These are phyloP conservation scores for Sipha maydis DNA, from an alignment of 2,888 invertebrate genomes.

Conservation along the genomic window DNA sequence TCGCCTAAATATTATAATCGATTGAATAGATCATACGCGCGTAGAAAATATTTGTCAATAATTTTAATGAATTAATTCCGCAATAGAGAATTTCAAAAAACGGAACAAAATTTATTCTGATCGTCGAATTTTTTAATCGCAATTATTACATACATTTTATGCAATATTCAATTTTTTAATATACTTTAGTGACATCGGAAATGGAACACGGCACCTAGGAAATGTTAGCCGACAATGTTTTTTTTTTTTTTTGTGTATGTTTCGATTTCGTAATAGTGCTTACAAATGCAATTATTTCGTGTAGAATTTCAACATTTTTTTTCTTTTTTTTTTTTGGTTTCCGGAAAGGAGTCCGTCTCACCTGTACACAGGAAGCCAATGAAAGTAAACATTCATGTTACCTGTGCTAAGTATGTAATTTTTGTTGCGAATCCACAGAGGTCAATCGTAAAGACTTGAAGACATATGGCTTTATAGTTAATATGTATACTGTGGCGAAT, in stretches of 20 bases:
- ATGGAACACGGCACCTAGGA: conserved; percentile 40
- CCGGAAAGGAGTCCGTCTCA: conserved; percentile 49
- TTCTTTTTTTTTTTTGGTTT: conserved; percentile 49
- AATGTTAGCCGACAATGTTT: conserved; percentile 30
- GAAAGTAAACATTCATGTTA: conserved; percentile 49
- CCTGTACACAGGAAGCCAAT: conserved; percentile 59
- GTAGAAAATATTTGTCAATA: not conserved
- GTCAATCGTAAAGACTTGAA: not conserved
- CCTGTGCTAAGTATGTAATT: conserved; percentile 42
- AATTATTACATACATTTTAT: conserved; percentile 30
- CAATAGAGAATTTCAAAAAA: not conserved
- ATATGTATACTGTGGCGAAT: not conserved
- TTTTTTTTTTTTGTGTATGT: not conserved
- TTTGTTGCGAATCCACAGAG: conserved; percentile 33
- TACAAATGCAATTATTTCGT: conserved; percentile 52
- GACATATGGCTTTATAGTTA: not conserved
- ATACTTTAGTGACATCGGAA: conserved; percentile 39
- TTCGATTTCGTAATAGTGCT: conserved; percentile 54
- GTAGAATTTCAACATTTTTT: conserved; percentile 60
- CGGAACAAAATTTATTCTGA: not conserved
- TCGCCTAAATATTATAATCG: not conserved
- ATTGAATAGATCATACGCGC: not conserved
- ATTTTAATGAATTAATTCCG: not conserved
- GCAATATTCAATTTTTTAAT: conserved; percentile 25
- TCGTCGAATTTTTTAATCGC: not conserved